A percentile compares a stretch with the other conserved stretches of the same genome.
Evolutionary conservation across 2,888 invertebrate genomes (phyloP).

Genomic region (Troilus luridus): DNA sequence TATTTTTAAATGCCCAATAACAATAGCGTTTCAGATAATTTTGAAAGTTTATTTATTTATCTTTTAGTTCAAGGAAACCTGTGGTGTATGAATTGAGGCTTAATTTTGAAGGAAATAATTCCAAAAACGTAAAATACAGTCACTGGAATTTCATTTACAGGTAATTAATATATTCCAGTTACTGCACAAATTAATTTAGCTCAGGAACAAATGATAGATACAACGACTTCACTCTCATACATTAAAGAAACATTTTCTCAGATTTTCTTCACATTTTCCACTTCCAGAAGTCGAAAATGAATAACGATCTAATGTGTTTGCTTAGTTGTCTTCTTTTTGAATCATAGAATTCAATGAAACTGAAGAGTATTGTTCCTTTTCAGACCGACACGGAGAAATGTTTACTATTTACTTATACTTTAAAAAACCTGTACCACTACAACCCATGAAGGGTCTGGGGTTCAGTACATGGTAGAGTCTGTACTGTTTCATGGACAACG

Average conservation of each 20-base stretch:
- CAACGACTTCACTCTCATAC: not conserved
- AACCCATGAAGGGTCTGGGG: too few relatives aligned
- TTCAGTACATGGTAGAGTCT: too few relatives aligned
- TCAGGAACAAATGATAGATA: not conserved
- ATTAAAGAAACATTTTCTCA: not conserved
- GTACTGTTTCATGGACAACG: too few relatives aligned
- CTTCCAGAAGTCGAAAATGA: not conserved
- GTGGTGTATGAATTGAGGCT: too few relatives aligned
- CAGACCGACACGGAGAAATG: fast-evolving
- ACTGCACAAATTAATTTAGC: not conserved
- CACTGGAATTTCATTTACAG: not conserved
- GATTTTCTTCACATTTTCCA: not conserved
- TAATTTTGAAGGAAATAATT: too few relatives aligned
- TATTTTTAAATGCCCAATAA: too few relatives aligned
- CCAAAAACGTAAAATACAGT: too few relatives aligned
- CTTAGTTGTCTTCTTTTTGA: not conserved
- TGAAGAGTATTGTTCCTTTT: not conserved
- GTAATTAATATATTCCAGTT: not conserved
- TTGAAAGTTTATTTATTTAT: too few relatives aligned
- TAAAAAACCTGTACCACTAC: too few relatives aligned
- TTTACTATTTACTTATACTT: not conserved
- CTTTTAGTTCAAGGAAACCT: too few relatives aligned
- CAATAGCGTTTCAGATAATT: too few relatives aligned
- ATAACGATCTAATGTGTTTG: not conserved
- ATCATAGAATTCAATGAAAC: not conserved